phyloP scores from a whole-genome alignment of 2,113 vertebrate species.

The Telmatochromis sp. region DNA sequence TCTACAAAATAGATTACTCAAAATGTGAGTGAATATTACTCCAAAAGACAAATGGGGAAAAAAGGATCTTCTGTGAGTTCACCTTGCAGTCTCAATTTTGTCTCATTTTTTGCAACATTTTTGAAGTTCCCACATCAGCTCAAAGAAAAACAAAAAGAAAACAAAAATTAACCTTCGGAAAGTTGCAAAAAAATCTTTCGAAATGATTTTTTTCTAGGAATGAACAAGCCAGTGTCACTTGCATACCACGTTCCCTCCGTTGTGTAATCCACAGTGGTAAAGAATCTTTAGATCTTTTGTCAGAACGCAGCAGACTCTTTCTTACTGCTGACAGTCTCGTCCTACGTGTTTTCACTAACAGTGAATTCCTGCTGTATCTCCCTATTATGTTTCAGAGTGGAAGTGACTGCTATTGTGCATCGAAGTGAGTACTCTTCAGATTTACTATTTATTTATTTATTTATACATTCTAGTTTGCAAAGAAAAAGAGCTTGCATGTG shows the following conservation, averaged over 20 bases:
- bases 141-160: not conserved
- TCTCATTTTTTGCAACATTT: not conserved
- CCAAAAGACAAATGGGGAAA: not conserved
- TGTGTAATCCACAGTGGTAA: not conserved
- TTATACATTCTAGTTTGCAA: not conserved
- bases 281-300: not conserved
- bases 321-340: not conserved
- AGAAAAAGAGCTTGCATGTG: not conserved
- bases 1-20: not conserved
- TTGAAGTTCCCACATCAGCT: not conserved
- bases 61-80: not conserved
- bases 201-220: not conserved
- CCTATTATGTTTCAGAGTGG: not conserved
- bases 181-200: not conserved
- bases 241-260: not conserved
- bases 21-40: not conserved
- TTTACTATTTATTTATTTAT: not conserved
- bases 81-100: not conserved
- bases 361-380: not conserved
- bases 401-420: not conserved
- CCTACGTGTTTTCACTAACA: not conserved
- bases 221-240: not conserved
- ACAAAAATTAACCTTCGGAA: not conserved
- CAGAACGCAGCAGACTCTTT: not conserved
- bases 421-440: not conserved